phyloP scores from a whole-genome alignment of 2,888 invertebrate species.

The Nemoura dubitans region DNA sequence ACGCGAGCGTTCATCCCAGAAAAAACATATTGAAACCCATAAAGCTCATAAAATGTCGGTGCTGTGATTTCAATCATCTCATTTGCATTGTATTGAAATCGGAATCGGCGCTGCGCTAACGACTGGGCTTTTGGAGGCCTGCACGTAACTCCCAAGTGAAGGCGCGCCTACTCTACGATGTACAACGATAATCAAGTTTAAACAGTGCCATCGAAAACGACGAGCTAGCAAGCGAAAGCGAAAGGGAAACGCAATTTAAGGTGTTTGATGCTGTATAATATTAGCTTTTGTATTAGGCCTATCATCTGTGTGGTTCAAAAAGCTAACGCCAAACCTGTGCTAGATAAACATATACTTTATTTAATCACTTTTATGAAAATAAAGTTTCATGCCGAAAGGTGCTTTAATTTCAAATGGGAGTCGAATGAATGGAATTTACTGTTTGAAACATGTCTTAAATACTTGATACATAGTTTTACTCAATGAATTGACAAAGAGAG shows the following conservation, averaged over 20 bases:
- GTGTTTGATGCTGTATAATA: background rate
- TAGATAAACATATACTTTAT: background rate
- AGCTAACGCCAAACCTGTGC: background rate
- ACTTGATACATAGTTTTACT: background rate
- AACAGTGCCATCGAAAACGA: background rate
- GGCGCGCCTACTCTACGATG: background rate
- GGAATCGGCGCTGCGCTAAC: background rate
- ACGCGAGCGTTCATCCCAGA: no score
- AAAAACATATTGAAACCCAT: no score
- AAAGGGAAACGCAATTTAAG: conserved; percentile 7
- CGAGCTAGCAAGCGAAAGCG: background rate
- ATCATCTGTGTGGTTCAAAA: background rate
- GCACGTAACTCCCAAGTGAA: background rate
- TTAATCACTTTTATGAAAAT: background rate
- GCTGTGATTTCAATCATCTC: no score
- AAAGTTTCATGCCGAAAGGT: background rate
- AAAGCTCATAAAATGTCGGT: no score
- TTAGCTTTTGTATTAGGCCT: conserved; percentile 12
- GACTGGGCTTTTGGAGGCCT: background rate
- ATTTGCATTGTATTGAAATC: background rate
- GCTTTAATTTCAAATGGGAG: background rate
- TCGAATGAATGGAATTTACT: background rate
- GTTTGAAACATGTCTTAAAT: background rate
- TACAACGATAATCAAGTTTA: background rate
- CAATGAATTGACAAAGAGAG: background rate